Conservation (phyloP, 2,797 vertebrate genomes). For the Tragelaphus oryx region DNA sequence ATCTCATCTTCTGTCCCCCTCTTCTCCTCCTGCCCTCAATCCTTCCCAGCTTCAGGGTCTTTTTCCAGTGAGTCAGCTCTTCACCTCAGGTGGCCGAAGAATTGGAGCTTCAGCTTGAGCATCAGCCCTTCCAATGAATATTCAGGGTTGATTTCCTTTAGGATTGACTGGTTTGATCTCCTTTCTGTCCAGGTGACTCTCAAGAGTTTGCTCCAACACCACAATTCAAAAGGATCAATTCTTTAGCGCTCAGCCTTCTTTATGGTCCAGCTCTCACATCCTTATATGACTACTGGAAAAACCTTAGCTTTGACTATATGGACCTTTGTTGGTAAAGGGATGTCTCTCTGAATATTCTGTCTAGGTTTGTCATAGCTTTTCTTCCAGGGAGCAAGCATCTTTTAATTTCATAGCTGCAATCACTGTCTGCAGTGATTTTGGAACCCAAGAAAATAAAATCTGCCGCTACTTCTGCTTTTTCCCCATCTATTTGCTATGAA, state of each 20-base stretch:
- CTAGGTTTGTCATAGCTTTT: background rate
- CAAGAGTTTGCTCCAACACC: background rate
- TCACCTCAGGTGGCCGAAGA: background rate
- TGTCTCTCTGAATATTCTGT: background rate
- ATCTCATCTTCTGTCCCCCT: background rate
- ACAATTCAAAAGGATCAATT: background rate
- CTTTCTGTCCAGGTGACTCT: background rate
- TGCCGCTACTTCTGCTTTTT: accelerated
- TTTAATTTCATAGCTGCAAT: background rate
- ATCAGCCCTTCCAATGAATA: background rate
- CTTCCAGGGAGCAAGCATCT: background rate
- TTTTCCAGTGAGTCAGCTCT: background rate
- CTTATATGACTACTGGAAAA: background rate
- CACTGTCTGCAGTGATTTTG: background rate
- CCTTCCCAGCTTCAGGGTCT: background rate
- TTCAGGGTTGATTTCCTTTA: background rate
- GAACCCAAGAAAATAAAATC: background rate
- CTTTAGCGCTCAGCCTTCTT: background rate
- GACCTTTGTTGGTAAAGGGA: background rate
- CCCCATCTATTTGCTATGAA: background rate
- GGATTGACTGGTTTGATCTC: background rate
- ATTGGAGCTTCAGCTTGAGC: background rate
- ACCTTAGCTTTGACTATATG: background rate
- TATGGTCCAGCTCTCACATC: background rate
- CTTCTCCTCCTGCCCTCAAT: background rate